Evolutionary conservation across 2,797 vertebrate genomes (phyloP), one percentile per base, ranked within the genome.

Genomic region (Galagoides demidoff): DNA sequence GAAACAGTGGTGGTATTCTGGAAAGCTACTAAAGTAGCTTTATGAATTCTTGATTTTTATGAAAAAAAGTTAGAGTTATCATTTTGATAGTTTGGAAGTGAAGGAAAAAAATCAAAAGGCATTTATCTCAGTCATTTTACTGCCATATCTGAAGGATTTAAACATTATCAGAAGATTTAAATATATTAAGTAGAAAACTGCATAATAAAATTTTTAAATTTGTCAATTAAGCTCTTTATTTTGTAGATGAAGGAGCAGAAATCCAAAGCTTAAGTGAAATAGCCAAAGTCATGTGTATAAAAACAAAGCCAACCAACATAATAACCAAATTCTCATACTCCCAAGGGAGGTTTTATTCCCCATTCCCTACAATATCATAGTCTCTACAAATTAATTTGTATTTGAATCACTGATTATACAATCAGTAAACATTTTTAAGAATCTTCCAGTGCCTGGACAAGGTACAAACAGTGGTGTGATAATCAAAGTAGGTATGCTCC

Each of bases 151-250:
- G 74, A 91, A 88, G 29, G 37, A 87, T 61, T n/a, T 49, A 88
- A 77, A 82, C 9, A 96, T 39, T 63, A 83, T 43, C 57, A 57
- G 87, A 59, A 34, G n/a, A 77, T 73, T 82, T 66, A 92, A 83
- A 74, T 25, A 79, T 20, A 55, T 57, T 45, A 78, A 66, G 17
- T 45, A 85, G 57, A 94, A 92, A 86, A 73, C 39, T 84, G 37
- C 13, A 73, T 73, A 71, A 84, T 66, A 3, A 73, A 78, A 14
- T 64, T 86, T 89, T 57, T 78, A 13, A 83, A 78, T 71, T 64
- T 78, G 17, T 83, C 8, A 34, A 5, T 45, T 77, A 88, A 91
- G 4, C 22, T 37, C n/a, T 70, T 77, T 83, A 83, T 83, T 73
- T 92, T 78, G 66, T 4, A 77, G n/a, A 59, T 64, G 16, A 91